A percentile compares a stretch with the other conserved stretches of the same genome.
These are phyloP conservation scores for Mallotus villosus DNA, from an alignment of 2,797 vertebrate species.

Conservation along the genomic window DNA sequence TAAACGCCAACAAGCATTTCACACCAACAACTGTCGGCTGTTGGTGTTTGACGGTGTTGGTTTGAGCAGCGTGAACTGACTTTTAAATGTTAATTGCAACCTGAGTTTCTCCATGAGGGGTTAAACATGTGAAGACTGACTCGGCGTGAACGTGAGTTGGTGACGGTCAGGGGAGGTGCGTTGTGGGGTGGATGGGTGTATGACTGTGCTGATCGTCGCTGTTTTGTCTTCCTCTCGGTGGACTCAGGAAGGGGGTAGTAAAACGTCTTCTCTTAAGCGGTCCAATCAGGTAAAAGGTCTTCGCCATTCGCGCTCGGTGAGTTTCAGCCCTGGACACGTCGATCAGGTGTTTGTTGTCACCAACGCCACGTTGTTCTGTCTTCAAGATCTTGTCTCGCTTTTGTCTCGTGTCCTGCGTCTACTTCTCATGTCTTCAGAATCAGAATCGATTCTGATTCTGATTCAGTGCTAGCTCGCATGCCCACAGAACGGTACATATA, in stretches of 20 bases:
- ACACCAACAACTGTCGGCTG: background rate
- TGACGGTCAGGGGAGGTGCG: background rate
- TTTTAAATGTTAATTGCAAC: background rate
- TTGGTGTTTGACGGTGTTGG: background rate
- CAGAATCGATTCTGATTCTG: too few species aligned
- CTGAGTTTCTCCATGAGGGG: background rate
- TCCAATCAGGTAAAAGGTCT: conserved; percentile 78
- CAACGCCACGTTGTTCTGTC: background rate
- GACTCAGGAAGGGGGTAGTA: conserved; percentile 76
- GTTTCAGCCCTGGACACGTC: conserved; percentile 42
- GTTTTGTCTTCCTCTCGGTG: conserved; percentile 9
- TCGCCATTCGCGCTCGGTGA: conserved; percentile 77
- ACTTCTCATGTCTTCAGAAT: background rate
- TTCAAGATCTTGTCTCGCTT: too few species aligned
- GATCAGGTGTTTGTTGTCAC: background rate
- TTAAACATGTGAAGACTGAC: background rate
- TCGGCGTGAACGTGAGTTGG: background rate
- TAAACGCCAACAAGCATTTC: background rate
- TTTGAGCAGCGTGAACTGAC: too few species aligned
- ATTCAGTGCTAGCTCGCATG: background rate
- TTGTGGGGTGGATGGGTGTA: background rate
- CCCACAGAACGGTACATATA: too few species aligned
- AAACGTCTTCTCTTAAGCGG: conserved; percentile 73
- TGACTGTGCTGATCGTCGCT: background rate
- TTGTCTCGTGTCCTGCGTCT: too few species aligned